A percentile compares a stretch with the other conserved stretches of the same genome.
Evolutionary conservation across 2,113 vertebrate genomes (phyloP).

Genomic region (Notarius lentiginosus): DNA sequence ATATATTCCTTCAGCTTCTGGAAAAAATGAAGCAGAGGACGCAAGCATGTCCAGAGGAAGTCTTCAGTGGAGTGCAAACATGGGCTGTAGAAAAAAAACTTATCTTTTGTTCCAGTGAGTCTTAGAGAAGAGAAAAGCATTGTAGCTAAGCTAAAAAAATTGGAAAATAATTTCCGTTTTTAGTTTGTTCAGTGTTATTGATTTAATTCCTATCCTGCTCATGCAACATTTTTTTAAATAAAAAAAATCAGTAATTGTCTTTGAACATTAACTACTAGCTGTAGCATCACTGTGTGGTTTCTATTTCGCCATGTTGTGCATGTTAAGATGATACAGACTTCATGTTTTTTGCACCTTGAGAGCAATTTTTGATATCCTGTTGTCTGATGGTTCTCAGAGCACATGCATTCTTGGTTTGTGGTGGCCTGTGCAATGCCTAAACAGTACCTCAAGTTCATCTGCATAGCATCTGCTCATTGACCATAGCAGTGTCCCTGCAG

Average conservation of each 20-base stretch:
- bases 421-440: conserved; percentile 4
- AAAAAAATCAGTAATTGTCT: neutral
- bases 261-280: neutral
- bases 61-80: conserved; percentile 30
- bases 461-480: conserved; percentile 20
- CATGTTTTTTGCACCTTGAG: neutral
- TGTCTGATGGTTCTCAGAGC: neutral
- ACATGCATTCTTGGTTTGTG: neutral
- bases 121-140: neutral
- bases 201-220: neutral
- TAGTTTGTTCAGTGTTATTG: neutral
- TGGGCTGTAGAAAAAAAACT: neutral
- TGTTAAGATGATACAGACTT: neutral
- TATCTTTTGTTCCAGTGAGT: conserved; percentile 16
- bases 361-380: conserved; percentile 10
- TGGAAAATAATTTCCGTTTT: neutral
- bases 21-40: conserved; percentile 39
- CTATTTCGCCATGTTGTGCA: neutral
- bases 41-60: conserved; percentile 32
- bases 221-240: neutral
- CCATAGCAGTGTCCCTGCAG: neutral
- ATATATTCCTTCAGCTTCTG: conserved; percentile 15
- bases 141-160: neutral
- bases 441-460: neutral
- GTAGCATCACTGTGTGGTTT: neutral